Base-by-base conservation (phyloP, 2,113 vertebrate genomes). In the Sylvilagus bachmani region DNA sequence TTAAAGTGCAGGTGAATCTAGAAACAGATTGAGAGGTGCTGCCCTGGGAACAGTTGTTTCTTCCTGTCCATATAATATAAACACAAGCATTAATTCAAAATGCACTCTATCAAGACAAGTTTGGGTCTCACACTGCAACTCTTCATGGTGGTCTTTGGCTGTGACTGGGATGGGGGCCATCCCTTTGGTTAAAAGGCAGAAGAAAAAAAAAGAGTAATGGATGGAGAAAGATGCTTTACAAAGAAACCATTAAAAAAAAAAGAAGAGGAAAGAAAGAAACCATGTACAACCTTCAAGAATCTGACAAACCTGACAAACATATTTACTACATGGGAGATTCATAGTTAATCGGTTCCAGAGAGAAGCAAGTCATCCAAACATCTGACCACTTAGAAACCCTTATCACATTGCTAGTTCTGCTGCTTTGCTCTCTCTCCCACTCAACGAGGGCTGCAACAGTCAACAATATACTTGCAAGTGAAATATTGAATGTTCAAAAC, bases 181-280 rank as follows among this genome's bases (percentile, higher is more conserved):
- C 11, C 12, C 24, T n/a, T 31, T 90, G 38, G 12, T 36, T n/a
- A 69, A 69, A 78, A 44, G 27, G 27, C 49, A 79, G 29, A 25
- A 36, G 49, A 24, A 13, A n/a, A 10, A 36, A 29, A 79, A 27
- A 73, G 1, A 71, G 66, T 1, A 88, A 55, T 5, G 6, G 71
- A 66, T 38, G 21, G 36, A 96, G 33, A 62, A 77, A 51, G 69
- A 53, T 17, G 82, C 44, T 86, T 77, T 82, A 82, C 61, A 88
- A 83, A 91, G 29, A 91, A 83, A 31, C 3, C 49, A 74, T 44
- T 44, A 44, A 44, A 44, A 44, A 38, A 38, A 38, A 44, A 44
- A 44, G n/a, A 44, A 6, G 38, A 44, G 6, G 38, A 44, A 44
- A 44, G 38, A 44, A 44, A 44, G 38, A 44, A 44, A 44, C 38